phyloP scores from a whole-genome alignment of 2,888 invertebrate species.

The Metopia argyrocephala region DNA sequence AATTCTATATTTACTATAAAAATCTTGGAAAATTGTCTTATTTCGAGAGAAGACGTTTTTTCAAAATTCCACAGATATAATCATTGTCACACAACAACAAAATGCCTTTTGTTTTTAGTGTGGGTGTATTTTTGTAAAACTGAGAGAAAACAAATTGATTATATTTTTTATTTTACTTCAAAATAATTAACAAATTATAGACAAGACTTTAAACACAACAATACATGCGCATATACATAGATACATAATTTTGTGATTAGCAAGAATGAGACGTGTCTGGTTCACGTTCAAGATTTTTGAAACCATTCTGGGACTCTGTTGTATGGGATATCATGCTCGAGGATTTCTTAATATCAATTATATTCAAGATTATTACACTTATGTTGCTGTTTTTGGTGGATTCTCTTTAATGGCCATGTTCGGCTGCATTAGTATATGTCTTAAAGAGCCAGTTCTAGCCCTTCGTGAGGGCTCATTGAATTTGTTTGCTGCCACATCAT shows the following conservation, averaged over 20 bases:
- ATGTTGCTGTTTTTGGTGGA: slow-evolving; percentile 71
- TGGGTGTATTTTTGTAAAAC: too few relatives aligned
- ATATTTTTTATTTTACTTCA: too few relatives aligned
- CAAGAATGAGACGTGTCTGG: slow-evolving; percentile 72
- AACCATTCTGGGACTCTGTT: slow-evolving; percentile 65
- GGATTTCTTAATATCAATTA: slow-evolving; percentile 69
- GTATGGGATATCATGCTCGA: slow-evolving; percentile 68
- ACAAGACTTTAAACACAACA: too few relatives aligned
- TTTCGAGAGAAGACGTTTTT: too few relatives aligned
- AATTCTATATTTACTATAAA: too few relatives aligned
- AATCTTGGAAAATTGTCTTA: too few relatives aligned
- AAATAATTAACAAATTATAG: too few relatives aligned
- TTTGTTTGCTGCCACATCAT: slow-evolving; percentile 61
- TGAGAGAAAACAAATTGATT: too few relatives aligned
- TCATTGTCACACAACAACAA: too few relatives aligned
- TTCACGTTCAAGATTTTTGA: slow-evolving; percentile 69
- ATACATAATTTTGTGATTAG: slow-evolving; percentile 26
- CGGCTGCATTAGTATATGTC: slow-evolving; percentile 67
- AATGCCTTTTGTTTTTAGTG: too few relatives aligned
- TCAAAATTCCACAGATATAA: too few relatives aligned
- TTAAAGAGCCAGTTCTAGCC: slow-evolving; percentile 58
- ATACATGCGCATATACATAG: slow-evolving; percentile 10
- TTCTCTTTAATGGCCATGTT: slow-evolving; percentile 69
- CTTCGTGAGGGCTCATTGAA: slow-evolving; percentile 67
- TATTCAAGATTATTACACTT: slow-evolving; percentile 68